A percentile compares a stretch with the other conserved stretches of the same genome.
Evolutionary conservation across 2,113 vertebrate genomes (phyloP).

Genomic region (Archocentrus centrarchus): DNA sequence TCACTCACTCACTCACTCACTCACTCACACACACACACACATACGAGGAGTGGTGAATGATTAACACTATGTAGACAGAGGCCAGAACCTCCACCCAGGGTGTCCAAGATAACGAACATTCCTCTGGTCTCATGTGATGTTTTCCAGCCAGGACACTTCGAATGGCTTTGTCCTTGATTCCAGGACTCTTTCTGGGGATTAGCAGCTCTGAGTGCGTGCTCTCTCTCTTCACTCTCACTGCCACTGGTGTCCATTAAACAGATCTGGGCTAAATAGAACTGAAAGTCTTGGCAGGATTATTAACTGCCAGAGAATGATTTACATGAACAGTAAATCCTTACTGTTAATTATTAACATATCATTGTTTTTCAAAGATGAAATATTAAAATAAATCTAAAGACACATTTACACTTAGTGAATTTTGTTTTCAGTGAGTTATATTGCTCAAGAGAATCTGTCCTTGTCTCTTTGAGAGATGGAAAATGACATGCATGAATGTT

Average conservation of each 20-base stretch:
- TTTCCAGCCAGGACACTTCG: constrained; percentile 35
- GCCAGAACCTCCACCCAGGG: constrained; percentile 51
- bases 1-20: too few relatives aligned
- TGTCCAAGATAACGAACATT: constrained; percentile 65
- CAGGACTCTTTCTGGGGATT: constrained; percentile 1
- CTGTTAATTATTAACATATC: background rate
- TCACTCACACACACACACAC: background rate
- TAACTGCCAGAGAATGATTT: background rate
- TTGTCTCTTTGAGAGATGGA: background rate
- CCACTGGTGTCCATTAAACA: background rate
- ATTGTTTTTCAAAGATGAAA: background rate
- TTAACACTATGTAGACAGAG: constrained; percentile 63
- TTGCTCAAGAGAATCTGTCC: background rate
- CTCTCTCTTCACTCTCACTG: background rate
- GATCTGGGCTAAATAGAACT: background rate
- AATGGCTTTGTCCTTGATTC: constrained; percentile 28
- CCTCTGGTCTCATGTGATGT: constrained; percentile 59
- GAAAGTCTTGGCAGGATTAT: background rate
- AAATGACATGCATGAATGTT: background rate
- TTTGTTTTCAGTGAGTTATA: background rate
- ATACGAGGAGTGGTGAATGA: constrained; percentile 57
- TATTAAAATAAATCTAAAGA: background rate
- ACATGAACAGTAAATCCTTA: background rate
- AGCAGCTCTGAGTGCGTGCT: background rate
- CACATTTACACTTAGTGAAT: background rate